Evolutionary conservation across 2,888 invertebrate genomes (phyloP).

Genomic region (Lasius platythorax): DNA sequence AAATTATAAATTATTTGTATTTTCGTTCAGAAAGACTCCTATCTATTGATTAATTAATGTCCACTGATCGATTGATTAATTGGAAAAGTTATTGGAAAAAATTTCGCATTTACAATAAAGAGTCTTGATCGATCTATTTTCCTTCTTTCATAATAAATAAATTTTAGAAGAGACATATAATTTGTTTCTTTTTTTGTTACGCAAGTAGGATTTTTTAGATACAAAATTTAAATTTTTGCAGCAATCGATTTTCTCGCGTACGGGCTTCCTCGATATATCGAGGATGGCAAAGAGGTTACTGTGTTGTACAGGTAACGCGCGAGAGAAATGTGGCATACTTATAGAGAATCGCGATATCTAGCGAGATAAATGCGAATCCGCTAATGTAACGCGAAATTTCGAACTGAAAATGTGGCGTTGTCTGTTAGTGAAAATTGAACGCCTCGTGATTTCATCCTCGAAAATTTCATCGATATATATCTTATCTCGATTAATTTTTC

Average conservation of each 20-base stretch:
- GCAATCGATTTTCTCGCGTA: not conserved
- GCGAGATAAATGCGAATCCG: slow-evolving; percentile 26
- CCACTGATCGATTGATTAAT: not conserved
- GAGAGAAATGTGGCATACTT: slow-evolving; percentile 54
- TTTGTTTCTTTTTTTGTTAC: not conserved
- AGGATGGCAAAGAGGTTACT: slow-evolving; percentile 48
- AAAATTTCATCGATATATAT: not conserved
- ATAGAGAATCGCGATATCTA: slow-evolving; percentile 42
- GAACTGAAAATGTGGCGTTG: not conserved
- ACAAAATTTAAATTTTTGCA: slow-evolving; percentile 4
- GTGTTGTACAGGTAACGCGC: slow-evolving; percentile 51
- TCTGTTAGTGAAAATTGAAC: not conserved
- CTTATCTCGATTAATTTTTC: not conserved
- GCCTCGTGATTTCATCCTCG: not conserved
- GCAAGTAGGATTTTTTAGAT: not conserved
- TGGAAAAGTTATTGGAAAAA: not conserved
- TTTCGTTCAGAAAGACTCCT: not conserved
- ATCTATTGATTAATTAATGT: not conserved
- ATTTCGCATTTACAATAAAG: not conserved
- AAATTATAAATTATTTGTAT: not conserved
- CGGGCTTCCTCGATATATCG: slow-evolving; percentile 6
- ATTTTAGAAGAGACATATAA: not conserved
- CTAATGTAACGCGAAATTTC: slow-evolving; percentile 26
- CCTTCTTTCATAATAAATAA: not conserved
- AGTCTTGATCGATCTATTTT: not conserved